Evolutionary conservation across 2,888 invertebrate species (phyloP).

Genomic region (Chloromyia formosa): DNA sequence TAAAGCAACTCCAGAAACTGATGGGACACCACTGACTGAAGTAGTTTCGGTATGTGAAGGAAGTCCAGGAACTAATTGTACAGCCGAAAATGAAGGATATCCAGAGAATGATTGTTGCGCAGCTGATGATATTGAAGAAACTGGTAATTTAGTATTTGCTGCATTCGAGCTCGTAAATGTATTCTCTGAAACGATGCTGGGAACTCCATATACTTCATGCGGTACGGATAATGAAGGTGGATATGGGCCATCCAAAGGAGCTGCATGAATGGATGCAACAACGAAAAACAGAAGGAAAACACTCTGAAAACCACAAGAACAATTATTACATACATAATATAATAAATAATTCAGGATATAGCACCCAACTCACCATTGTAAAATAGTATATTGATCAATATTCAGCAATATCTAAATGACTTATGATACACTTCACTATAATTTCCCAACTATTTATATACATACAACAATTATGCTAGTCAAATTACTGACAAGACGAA

Average conservation of each 20-base stretch:
- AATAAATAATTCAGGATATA: background rate
- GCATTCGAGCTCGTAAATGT: background rate
- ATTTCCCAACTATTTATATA: background rate
- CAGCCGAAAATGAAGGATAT: background rate
- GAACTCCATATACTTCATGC: background rate
- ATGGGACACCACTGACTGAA: background rate
- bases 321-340: conserved; percentile 1
- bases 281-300: background rate
- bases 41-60: background rate
- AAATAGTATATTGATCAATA: background rate
- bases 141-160: background rate
- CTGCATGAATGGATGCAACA: background rate
- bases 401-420: background rate
- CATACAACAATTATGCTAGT: too few relatives aligned
- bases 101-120: background rate
- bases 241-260: background rate
- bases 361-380: background rate
- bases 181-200: background rate
- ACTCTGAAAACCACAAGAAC: background rate
- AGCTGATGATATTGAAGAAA: background rate
- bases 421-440: background rate
- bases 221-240: background rate
- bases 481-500: too few relatives aligned
- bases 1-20: background rate
- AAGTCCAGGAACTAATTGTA: background rate